Evolutionary conservation across 2,113 vertebrate species (phyloP), one percentile per base, ranked within the genome.

Genomic region (Poecile atricapillus): DNA sequence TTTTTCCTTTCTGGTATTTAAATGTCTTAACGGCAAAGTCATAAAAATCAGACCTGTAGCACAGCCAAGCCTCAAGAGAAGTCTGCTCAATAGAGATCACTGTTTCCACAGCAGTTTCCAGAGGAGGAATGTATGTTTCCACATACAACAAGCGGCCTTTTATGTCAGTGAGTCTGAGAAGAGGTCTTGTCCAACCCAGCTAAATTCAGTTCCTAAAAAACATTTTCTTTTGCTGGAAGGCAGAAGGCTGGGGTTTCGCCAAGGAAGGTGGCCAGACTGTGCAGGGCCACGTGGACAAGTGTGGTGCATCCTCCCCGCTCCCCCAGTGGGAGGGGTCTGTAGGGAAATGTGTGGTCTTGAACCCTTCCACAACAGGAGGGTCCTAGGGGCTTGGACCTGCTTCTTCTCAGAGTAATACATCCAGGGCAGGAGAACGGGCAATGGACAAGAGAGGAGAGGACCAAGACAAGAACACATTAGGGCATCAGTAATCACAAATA

Each of bases 191-290:
- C 44, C n/a, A 39, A 69, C 18, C 15, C 44, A 70, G 50, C 28
- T 33, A 83, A 90, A 73, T 68, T 70, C 47, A 83, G 50, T 50
- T 91, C 70, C 86, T 83, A 63, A 55, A 91, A 91, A 95, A 88
- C 56, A 94, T 96, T 95, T 95, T 93, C 86, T 94, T 97, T 94
- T 90, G 81, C 93, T 95, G 56, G 87, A 95, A 94, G 67, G 81
- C 91, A 85, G 71, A 80, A 73, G 24, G 13, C 75, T 86, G 68
- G 27, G 28, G 5, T 65, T 93, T 82, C 0, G 0, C 70, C 5
- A 4, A 25, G 33, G 27, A 93, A 79, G 25, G 37, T 7, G 1
- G 53, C 7, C 28, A 76, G 58, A 43, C 15, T 2, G 30, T 3
- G 0, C 24, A 39, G 24, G 7, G 35, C 24, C 5, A 1, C 1